phyloP scores from a whole-genome alignment of 2,113 vertebrate species.

The Uria lomvia region DNA sequence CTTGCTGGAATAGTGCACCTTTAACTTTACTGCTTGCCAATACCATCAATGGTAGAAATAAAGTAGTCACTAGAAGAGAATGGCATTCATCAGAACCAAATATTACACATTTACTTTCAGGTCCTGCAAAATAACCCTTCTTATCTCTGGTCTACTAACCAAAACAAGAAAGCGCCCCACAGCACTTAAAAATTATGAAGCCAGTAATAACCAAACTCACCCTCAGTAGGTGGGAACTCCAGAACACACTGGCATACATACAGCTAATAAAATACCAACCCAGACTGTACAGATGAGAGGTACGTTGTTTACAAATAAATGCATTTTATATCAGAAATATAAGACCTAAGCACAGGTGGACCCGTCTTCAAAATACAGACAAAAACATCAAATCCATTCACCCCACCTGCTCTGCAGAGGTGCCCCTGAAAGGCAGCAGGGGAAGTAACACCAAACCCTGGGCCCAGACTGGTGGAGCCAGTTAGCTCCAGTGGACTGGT shows the following conservation, averaged over 20 bases:
- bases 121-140: not conserved
- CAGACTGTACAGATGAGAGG: not conserved
- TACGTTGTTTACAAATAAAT: not conserved
- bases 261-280: not conserved
- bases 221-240: not conserved
- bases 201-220: not conserved
- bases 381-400: not conserved
- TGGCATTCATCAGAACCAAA: not conserved
- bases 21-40: not conserved
- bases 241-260: rapidly evolving
- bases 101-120: not conserved
- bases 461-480: not conserved
- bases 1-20: not conserved
- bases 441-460: not conserved
- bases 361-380: not conserved
- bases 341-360: not conserved
- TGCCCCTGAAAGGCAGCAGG: not conserved
- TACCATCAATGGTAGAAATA: not conserved
- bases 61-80: not conserved
- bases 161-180: not conserved
- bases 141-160: not conserved
- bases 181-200: not conserved
- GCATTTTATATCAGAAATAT: not conserved
- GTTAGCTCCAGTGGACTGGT: not conserved
- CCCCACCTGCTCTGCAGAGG: not conserved